Base-by-base conservation (phyloP, 2,888 invertebrate genomes). In the Dusona sp. region DNA sequence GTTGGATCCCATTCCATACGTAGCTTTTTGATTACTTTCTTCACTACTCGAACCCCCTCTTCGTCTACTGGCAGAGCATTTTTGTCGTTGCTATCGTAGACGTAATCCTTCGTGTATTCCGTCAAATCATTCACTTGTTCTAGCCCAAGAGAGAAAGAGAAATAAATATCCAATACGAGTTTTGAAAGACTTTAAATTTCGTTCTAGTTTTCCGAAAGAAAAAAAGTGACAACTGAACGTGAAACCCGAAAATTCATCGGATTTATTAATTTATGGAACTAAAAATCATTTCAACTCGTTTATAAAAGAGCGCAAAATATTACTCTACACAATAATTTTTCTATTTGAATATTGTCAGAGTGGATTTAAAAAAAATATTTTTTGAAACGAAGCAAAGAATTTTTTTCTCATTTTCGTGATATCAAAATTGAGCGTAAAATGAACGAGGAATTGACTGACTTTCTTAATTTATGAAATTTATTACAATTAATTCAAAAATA, bases 91-190 rank as follows among this genome's bases (percentile, higher is more conserved):
- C 82, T 22, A 11, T 88, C 67, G 29, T 87, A 88, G 6, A 84
- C 48, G 29, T 89, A 89, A 6, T 79, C 0, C 9, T 54, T 1
- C 8, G 84, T 68, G 3, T 84, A 33, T 8, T 75, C 51, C 0
- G n/a, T 65, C 6, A 90, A 51, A 4, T 88, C 67, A 72, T 88
- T 86, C 9, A 90, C 65, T 57, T 89, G 75, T 57, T 90, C 91
- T 91, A 64, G 72, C 73, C 38, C 16, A 22, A 11, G 54, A 83
- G 36, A 25, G 13, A 74, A 25, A 36, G 42, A 22, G n/a, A 11
- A 16, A 3, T n/a, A 29, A 29, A 16, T 61, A 29, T 29, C 29
- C 0, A 13, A 11, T 11, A 13, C 4, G 16, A 13, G 57, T 29
- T 38, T 33, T n/a, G 0, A 9, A 42, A 29, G 3, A 19, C 29